Base-by-base conservation (phyloP, 2,113 vertebrate genomes). In the Scatophagus argus region DNA sequence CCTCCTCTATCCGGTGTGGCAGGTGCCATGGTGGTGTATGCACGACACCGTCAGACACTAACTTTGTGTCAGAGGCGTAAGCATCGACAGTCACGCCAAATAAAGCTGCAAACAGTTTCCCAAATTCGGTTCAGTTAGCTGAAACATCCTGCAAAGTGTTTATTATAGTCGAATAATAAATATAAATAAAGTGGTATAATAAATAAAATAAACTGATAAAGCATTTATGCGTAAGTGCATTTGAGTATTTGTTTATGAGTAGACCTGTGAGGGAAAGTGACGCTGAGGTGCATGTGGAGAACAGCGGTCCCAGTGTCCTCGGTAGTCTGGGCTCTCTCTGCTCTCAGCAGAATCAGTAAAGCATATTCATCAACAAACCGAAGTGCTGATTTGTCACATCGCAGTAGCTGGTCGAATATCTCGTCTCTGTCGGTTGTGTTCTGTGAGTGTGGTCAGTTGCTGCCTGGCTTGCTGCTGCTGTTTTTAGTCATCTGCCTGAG, bases 401-500 rank as follows among this genome's bases (percentile, higher is more conserved):
- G 47, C 46, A 39, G 43, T 1, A 25, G 63, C 43, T 31, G 52
- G 3, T 32, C 8, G n/a, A 23, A 3, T 38, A 5, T 27, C 14
- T 32, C 44, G 36, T 58, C 17, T 77, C 27, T 16, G 31, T 32
- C 41, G 5, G 16, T 31, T 52, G 27, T 58, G 61, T 44, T 23
- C 8, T 54, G 6, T 6, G n/a, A 32, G 21, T 13, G 34, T 25
- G 38, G 9, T 29, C 21, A 29, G 12, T 41, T 17, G 41, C 19
- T 49, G 44, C 46, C 25, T 46, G 10, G 1, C 31, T 32, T 32
- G 11, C 47, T 62, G 69, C 46, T 73, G 38, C 77, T 86, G 72
- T 74, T 89, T 82, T 83, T 82, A 86, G 79, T 32, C 25, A 0
- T 27, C 14, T 6, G 60, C 88, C 44, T 0, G 2, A 41, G 44